phyloP scores from a whole-genome alignment of 2,113 vertebrate genomes.

The Coreoperca whiteheadi region DNA sequence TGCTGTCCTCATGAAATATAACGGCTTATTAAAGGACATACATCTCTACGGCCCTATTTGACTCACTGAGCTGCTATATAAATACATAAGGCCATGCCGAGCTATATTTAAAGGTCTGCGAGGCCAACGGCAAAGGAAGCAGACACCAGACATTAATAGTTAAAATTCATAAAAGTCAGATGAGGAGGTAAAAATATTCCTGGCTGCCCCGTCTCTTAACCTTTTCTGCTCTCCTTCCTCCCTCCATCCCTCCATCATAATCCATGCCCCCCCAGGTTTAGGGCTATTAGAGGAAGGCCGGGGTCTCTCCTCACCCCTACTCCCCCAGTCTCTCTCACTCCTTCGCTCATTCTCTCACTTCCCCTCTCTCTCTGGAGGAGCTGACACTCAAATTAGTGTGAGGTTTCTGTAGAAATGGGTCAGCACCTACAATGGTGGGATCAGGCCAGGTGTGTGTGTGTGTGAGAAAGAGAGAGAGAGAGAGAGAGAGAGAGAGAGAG shows the following conservation, averaged over 20 bases:
- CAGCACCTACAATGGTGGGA: conserved; percentile 74
- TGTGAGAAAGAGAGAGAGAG: background rate
- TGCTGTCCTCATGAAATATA: conserved; percentile 83
- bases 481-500: conserved; percentile 14
- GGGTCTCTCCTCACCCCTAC: conserved; percentile 34
- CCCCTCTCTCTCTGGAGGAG: conserved; percentile 70
- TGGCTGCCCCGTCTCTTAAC: conserved; percentile 69
- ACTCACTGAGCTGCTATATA: conserved; percentile 75
- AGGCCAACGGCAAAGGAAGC: conserved; percentile 69
- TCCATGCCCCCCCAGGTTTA: conserved; percentile 41
- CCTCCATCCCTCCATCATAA: conserved; percentile 34
- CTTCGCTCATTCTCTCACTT: conserved; percentile 60
- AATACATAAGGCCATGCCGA: conserved; percentile 76
- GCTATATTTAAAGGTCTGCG: conserved; percentile 77
- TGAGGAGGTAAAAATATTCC: conserved; percentile 85
- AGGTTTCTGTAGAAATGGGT: conserved; percentile 78
- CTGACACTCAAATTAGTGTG: conserved; percentile 80
- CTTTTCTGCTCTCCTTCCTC: conserved; percentile 48
- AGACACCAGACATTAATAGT: conserved; percentile 83
- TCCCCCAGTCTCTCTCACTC: conserved; percentile 41
- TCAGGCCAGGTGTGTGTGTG: conserved; percentile 60
- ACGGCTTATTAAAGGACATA: conserved; percentile 80
- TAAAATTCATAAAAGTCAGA: conserved; percentile 89
- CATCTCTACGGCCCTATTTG: conserved; percentile 77
- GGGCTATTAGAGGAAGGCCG: conserved; percentile 68